phyloP scores from a whole-genome alignment of 2,797 vertebrate genomes.

The Sebastes trivittatus region DNA sequence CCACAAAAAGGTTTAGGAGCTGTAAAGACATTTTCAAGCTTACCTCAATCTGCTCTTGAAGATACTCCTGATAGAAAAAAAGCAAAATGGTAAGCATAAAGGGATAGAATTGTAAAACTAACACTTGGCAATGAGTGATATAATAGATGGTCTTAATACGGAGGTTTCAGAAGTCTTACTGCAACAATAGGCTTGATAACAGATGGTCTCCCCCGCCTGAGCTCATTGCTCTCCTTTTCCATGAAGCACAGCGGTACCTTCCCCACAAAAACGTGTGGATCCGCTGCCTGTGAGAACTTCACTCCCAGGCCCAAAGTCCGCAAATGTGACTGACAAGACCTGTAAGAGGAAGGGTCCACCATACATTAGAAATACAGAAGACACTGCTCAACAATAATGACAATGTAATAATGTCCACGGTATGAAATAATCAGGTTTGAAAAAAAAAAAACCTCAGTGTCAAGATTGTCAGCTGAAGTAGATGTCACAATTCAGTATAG shows the following conservation, averaged over 20 bases:
- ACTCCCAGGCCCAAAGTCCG: slow-evolving; percentile 89
- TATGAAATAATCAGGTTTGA: not conserved
- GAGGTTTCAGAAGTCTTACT: slow-evolving; percentile 75
- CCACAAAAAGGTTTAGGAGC: not conserved
- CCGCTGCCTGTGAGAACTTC: slow-evolving; percentile 80
- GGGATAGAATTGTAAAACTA: not conserved
- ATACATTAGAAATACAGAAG: not conserved
- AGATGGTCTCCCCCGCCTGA: slow-evolving; percentile 87
- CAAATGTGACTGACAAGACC: slow-evolving; percentile 86
- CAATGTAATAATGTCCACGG: not conserved
- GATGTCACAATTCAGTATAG: not conserved
- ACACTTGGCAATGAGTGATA: not conserved
- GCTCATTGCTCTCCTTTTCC: slow-evolving; percentile 92
- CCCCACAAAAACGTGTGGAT: slow-evolving; percentile 82
- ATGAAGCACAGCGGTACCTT: slow-evolving; percentile 93
- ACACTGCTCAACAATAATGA: not conserved
- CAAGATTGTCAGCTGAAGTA: not conserved
- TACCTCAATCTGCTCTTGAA: slow-evolving; percentile 95
- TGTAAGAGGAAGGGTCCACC: slow-evolving; percentile 54
- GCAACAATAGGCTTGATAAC: slow-evolving; percentile 88
- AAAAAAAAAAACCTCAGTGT: not conserved
- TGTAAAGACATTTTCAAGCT: slow-evolving; percentile 25
- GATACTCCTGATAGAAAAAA: slow-evolving; percentile 85
- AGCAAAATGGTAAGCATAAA: not conserved
- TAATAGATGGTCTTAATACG: not conserved